Evolutionary conservation across 2,113 vertebrate species (phyloP).

Genomic region (Aviceda subcristata): DNA sequence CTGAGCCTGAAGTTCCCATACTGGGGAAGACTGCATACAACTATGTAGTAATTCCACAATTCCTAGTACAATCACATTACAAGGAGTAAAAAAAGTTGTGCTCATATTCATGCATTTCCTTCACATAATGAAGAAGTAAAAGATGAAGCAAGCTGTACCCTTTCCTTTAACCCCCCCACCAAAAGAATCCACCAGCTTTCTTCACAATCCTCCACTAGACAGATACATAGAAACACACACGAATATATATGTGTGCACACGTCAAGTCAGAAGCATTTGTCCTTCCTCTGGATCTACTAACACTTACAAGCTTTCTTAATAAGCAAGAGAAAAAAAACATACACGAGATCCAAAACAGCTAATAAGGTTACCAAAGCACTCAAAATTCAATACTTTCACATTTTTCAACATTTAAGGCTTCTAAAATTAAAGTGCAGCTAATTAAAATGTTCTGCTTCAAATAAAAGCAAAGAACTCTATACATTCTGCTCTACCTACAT

Average conservation of each 20-base stretch:
- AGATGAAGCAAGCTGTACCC: not conserved
- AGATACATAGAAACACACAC: not conserved
- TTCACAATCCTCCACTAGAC: not conserved
- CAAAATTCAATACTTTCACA: not conserved
- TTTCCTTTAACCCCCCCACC: fast-evolving
- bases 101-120: not conserved
- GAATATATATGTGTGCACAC: fast-evolving
- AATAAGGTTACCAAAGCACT: no score
- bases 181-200: not conserved
- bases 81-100: not conserved
- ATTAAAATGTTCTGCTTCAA: not conserved
- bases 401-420: not conserved
- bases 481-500: not conserved
- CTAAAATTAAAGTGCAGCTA: not conserved
- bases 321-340: not conserved
- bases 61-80: not conserved
- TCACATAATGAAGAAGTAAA: not conserved
- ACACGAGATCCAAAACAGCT: not conserved
- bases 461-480: not conserved
- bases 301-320: not conserved
- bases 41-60: not conserved
- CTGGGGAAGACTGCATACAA: not conserved
- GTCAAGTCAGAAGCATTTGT: not conserved
- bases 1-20: not conserved
- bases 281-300: not conserved